Evolutionary conservation across 2,888 invertebrate genomes (phyloP).

Genomic region (Hoplodrina ambigua): DNA sequence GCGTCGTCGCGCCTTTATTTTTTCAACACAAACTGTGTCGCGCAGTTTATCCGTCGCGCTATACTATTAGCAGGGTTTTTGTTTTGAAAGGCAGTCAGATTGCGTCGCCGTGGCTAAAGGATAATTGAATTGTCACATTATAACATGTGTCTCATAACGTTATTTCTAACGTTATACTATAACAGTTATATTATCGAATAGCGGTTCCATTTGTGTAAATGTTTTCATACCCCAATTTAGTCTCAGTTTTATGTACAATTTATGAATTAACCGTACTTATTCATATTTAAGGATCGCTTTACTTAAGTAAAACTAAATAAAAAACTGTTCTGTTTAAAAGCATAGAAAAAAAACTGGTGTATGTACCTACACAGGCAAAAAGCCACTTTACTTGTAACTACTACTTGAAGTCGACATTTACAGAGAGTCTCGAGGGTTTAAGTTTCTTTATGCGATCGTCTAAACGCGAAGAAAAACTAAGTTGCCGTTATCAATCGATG

Average conservation of each 20-base stretch:
- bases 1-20: constrained; percentile 90
- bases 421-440: constrained; percentile 73
- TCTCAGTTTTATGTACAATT: constrained; percentile 9
- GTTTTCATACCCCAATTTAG: background rate
- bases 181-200: constrained; percentile 7
- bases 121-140: constrained; percentile 85
- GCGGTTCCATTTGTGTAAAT: constrained; percentile 21
- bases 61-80: constrained; percentile 87
- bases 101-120: constrained; percentile 80
- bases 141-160: constrained; percentile 68
- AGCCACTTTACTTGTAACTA: constrained; percentile 64
- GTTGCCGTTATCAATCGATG: constrained; percentile 74
- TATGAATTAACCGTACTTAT: background rate
- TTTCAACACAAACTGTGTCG: constrained; percentile 87
- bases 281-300: background rate
- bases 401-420: constrained; percentile 69
- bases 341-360: constrained; percentile 57
- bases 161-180: constrained; percentile 52
- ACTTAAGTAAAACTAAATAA: constrained; percentile 10
- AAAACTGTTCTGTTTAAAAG: constrained; percentile 33
- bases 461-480: constrained; percentile 73
- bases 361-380: constrained; percentile 67
- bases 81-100: constrained; percentile 86
- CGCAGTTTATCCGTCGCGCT: constrained; percentile 85
- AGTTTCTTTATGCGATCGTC: constrained; percentile 72